These are phyloP conservation scores for Paratilapia polleni DNA, from an alignment of 2,113 vertebrate species.

Conservation along the genomic window DNA sequence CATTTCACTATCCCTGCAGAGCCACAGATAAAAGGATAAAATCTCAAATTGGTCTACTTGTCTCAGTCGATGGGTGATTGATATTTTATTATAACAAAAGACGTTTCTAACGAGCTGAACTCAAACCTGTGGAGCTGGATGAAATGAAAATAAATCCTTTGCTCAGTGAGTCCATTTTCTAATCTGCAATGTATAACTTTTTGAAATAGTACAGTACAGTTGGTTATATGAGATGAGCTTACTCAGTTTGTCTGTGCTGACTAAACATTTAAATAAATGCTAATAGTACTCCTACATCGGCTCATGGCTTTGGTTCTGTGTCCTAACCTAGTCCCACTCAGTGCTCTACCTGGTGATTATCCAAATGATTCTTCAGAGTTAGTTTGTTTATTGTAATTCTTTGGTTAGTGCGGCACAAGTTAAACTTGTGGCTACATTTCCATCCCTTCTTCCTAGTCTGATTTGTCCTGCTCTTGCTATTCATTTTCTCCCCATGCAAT, in stretches of 20 bases:
- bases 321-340: constrained; percentile 62
- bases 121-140: background rate
- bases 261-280: constrained; percentile 74
- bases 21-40: constrained; percentile 39
- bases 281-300: constrained; percentile 71
- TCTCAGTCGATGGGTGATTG: constrained; percentile 31
- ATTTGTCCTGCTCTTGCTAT: background rate
- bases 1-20: constrained; percentile 40
- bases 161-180: background rate
- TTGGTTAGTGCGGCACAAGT: constrained; percentile 16
- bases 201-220: background rate
- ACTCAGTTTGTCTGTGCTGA: constrained; percentile 39
- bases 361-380: constrained; percentile 60
- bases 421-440: constrained; percentile 2
- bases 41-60: constrained; percentile 31
- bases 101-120: background rate
- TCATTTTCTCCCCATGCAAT: background rate
- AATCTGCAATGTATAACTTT: constrained; percentile 1
- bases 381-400: constrained; percentile 39
- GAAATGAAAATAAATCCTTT: constrained; percentile 9
- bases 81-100: constrained; percentile 44
- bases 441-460: background rate
- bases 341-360: constrained; percentile 66
- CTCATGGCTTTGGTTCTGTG: constrained; percentile 49
- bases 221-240: background rate